These are phyloP conservation scores for Anoplolepis gracilipes DNA, from an alignment of 1,140 invertebrate species.

Conservation along the genomic window DNA sequence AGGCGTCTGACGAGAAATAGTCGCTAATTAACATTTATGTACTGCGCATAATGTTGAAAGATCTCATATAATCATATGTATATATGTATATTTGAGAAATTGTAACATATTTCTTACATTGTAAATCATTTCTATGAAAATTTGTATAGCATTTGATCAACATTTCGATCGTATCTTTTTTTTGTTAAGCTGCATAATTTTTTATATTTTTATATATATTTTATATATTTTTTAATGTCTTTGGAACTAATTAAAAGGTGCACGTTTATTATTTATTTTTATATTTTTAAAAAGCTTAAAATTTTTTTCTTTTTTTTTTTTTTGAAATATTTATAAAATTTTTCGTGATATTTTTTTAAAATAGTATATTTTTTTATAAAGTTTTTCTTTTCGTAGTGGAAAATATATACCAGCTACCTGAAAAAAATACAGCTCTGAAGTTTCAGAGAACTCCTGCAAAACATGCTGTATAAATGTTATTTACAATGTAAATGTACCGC, in stretches of 20 bases:
- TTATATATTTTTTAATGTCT: too few species aligned
- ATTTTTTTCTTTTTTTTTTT: neutral
- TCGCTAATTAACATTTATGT: constrained; percentile 19
- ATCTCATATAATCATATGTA: too few species aligned
- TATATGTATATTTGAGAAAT: neutral
- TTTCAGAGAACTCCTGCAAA: constrained; percentile 19
- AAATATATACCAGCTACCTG: neutral
- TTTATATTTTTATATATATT: too few species aligned
- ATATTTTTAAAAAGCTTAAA: neutral
- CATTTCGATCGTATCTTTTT: neutral
- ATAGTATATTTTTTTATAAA: neutral
- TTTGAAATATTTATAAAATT: neutral
- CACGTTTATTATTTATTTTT: neutral
- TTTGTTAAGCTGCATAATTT: too few species aligned
- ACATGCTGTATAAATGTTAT: neutral
- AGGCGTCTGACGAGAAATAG: neutral
- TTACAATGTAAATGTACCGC: neutral
- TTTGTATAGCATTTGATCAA: neutral
- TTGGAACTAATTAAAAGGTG: neutral
- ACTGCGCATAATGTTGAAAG: neutral
- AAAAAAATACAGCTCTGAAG: neutral
- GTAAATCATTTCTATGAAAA: neutral
- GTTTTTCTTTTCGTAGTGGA: neutral
- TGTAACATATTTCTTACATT: neutral
- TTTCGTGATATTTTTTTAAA: neutral